These are phyloP conservation scores for Heterotis niloticus DNA, from an alignment of 2,113 vertebrate species.

Conservation along the genomic window DNA sequence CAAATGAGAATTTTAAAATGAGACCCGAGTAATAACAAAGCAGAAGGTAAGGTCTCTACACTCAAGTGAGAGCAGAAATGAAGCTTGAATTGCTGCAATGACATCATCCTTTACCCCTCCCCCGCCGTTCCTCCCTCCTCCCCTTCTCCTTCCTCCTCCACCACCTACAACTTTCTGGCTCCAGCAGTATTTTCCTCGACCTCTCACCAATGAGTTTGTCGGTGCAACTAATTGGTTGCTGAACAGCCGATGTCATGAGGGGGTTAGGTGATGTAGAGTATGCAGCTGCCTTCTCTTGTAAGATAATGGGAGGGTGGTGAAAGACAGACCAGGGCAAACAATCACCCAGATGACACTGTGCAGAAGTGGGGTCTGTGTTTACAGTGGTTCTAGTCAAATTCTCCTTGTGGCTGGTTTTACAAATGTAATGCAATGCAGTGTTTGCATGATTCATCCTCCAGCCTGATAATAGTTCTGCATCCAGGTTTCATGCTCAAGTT, in stretches of 20 bases:
- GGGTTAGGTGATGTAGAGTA: conserved; percentile 20
- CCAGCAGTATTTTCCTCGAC: conserved; percentile 12
- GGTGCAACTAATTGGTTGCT: conserved; percentile 43
- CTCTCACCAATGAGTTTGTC: conserved; percentile 42
- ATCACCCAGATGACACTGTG: neutral
- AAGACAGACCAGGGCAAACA: conserved; percentile 33
- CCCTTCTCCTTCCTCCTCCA: neutral
- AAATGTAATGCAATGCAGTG: neutral
- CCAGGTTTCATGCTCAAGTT: too few relatives aligned
- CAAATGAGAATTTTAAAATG: neutral
- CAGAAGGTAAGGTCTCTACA: conserved; percentile 38
- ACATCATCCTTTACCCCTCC: conserved; percentile 49
- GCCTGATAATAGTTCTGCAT: neutral
- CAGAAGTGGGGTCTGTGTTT: conserved; percentile 12
- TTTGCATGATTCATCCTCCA: neutral
- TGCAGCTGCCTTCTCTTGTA: conserved; percentile 36
- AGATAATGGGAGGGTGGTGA: conserved; percentile 41
- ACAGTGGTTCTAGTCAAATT: neutral
- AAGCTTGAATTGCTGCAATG: conserved; percentile 51
- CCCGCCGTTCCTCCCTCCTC: conserved; percentile 19
- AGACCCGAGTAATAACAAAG: conserved; percentile 42
- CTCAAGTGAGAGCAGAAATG: conserved; percentile 45
- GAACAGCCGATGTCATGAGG: conserved; percentile 39
- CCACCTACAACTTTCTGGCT: conserved; percentile 18
- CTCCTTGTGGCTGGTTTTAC: neutral